phyloP scores from a whole-genome alignment of 2,113 vertebrate species.

The Laticauda colubrina region DNA sequence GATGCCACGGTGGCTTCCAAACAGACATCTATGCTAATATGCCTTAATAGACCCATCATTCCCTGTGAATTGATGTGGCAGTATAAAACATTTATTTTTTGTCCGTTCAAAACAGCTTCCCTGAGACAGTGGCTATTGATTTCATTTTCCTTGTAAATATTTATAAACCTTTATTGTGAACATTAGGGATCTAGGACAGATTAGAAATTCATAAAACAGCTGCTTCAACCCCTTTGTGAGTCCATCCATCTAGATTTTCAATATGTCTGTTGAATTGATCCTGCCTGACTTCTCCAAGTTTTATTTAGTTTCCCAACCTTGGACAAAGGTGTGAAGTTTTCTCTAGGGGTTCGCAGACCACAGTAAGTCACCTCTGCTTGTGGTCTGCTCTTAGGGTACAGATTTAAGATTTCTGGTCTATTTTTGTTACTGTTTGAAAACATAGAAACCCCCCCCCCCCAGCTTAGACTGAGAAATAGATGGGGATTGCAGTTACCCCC shows the following conservation, averaged over 20 bases:
- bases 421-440: background rate
- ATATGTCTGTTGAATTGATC: background rate
- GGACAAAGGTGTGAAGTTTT: background rate
- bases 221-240: background rate
- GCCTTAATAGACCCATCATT: background rate
- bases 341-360: background rate
- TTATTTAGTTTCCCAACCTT: background rate
- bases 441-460: background rate
- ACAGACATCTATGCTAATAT: background rate
- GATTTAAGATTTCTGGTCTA: background rate
- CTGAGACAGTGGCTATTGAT: background rate
- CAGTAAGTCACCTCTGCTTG: background rate
- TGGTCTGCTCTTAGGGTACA: background rate
- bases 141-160: background rate
- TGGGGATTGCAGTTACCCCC: background rate
- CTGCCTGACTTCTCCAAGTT: background rate
- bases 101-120: background rate
- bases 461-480: background rate
- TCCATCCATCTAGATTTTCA: background rate
- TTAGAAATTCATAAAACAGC: background rate
- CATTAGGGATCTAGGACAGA: background rate
- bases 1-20: background rate
- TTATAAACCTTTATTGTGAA: background rate
- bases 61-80: background rate
- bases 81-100: background rate